Evolutionary conservation across 2,113 vertebrate species (phyloP).

Genomic region (Oriolus oriolus): DNA sequence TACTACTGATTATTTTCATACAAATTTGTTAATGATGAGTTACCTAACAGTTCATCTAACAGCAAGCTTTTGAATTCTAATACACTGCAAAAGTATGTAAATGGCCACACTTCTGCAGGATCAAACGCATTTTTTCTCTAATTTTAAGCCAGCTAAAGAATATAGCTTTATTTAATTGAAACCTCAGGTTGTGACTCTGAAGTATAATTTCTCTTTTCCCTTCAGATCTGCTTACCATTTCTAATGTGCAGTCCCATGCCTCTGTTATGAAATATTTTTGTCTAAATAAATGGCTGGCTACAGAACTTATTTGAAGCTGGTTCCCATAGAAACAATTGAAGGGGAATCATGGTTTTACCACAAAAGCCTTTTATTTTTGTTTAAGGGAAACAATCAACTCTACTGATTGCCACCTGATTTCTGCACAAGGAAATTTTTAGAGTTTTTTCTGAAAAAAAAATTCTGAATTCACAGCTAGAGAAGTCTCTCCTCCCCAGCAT

Average conservation of each 20-base stretch:
- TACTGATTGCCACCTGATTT: neutral
- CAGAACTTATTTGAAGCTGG: neutral
- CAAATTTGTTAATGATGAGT: neutral
- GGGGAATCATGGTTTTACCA: neutral
- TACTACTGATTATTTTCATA: neutral
- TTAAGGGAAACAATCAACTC: neutral
- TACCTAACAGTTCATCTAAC: neutral
- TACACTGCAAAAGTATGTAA: neutral
- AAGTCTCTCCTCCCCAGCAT: neutral
- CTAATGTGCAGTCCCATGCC: neutral
- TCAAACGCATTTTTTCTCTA: neutral
- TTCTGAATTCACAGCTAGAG: neutral
- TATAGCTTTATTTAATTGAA: neutral
- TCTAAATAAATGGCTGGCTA: neutral
- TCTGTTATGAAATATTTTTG: neutral
- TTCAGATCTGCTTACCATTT: neutral
- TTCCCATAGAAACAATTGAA: slow-evolving; percentile 22
- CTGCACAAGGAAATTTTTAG: neutral
- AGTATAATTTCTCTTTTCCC: neutral
- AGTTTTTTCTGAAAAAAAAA: neutral
- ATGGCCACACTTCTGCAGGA: neutral
- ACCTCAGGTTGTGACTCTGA: neutral
- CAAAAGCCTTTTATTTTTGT: neutral
- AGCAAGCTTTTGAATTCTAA: neutral
- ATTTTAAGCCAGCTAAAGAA: neutral